phyloP scores from a whole-genome alignment of 1,140 invertebrate species.

The Saccostrea cuccullata region DNA sequence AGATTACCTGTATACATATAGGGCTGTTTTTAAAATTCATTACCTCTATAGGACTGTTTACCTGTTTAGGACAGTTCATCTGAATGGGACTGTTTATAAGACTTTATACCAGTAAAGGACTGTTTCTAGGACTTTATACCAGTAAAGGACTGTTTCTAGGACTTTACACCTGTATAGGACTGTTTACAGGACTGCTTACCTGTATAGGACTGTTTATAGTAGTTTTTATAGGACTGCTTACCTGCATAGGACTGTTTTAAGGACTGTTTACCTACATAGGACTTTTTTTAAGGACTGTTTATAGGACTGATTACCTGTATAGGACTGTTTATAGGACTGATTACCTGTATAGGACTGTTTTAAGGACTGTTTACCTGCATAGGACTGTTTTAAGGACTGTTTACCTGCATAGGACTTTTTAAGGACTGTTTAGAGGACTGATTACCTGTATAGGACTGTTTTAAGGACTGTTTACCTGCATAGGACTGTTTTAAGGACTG shows the following conservation, averaged over 20 bases:
- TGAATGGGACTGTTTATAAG: background rate
- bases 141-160: too few relatives aligned
- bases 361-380: background rate
- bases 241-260: slow-evolving; percentile 84
- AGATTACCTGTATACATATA: background rate
- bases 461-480: slow-evolving; percentile 18
- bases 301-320: slow-evolving; percentile 39
- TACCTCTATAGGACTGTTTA: slow-evolving; percentile 4
- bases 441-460: slow-evolving; percentile 9
- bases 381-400: background rate
- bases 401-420: slow-evolving; percentile 47
- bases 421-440: slow-evolving; percentile 32
- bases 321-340: slow-evolving; percentile 2
- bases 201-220: slow-evolving; percentile 65
- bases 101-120: background rate
- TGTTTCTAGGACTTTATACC: background rate
- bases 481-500: too few relatives aligned
- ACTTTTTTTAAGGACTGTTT: slow-evolving; percentile 27
- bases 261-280: background rate
- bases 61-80: slow-evolving; percentile 5
- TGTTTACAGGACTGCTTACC: slow-evolving; percentile 74
- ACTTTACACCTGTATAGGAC: slow-evolving; percentile 70
- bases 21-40: background rate
- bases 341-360: background rate
- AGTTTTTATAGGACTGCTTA: slow-evolving; percentile 68